Evolutionary conservation across 2,797 vertebrate species (phyloP), one percentile per base, ranked within the genome.

Genomic region (Chaenodraco wilsoni): DNA sequence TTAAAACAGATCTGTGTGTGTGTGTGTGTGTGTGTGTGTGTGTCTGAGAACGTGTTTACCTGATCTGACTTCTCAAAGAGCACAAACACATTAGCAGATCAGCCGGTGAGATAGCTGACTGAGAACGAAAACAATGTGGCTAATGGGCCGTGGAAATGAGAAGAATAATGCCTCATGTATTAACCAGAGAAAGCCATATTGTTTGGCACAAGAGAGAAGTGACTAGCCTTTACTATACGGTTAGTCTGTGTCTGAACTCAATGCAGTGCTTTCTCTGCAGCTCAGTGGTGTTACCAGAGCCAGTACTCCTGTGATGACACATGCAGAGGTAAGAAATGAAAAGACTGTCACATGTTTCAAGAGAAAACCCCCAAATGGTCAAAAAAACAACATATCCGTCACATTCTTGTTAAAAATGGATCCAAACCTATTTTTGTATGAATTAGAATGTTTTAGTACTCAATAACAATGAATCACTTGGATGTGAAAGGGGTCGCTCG

Each of bases 251-350:
- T 59, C n/a, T 84, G 37, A 82, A 11, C 48, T 74, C 33, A 44
- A 13, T 52, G 16, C 21, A 85, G 65, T 78, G 7, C 45, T 82
- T 81, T 54, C 61, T 77, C 83, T 89, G 12, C 89, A 95, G 95
- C 88, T 77, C 87, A 92, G 85, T 95, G 95, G 95, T 95, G 95
- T 83, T 95, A 95, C 85, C 88, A 94, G 85, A 92, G 84, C 74
- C 94, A 95, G 86, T 89, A 87, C 78, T 92, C 93, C 81, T 93
- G 93, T 76, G 84, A 91, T 7, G 76, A 91, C 46, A 71, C 80
- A 12, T 95, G 95, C 82, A 88, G 51, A 91, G 93, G 95, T 95
- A 76, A 93, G 89, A n/a, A 31, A 64, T 44, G 9, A 7, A 52
- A 40, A 64, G 17, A 33, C 40, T 11, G 37, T 5, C 7, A 27